These are phyloP conservation scores for Apamea sordens DNA, from an alignment of 2,888 invertebrate species.

Conservation along the genomic window DNA sequence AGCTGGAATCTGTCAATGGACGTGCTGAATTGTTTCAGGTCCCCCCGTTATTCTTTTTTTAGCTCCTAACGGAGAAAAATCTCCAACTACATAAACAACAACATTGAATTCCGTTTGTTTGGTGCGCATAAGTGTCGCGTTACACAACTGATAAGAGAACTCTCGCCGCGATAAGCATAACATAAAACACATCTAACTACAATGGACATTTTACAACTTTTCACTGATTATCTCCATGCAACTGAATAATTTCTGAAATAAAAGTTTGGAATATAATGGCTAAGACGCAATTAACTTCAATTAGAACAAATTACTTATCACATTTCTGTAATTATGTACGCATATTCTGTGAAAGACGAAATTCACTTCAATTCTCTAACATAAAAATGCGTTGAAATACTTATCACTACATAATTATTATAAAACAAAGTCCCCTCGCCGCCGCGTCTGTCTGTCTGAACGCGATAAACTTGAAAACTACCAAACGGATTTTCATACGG, in stretches of 20 bases:
- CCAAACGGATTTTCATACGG: not conserved
- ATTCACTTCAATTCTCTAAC: not conserved
- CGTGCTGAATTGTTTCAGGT: not conserved
- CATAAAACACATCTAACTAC: constrained; percentile 29
- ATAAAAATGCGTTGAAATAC: not conserved
- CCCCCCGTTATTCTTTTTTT: not conserved
- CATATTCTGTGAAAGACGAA: not conserved
- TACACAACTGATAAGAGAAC: constrained; percentile 45
- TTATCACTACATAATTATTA: not conserved
- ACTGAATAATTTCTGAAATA: not conserved
- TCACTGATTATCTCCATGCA: constrained; percentile 5
- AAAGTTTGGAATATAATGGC: not conserved
- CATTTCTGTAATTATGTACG: not conserved
- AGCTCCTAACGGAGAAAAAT: not conserved
- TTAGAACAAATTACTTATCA: not conserved
- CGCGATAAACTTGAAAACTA: not conserved
- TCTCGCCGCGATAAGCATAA: constrained; percentile 47
- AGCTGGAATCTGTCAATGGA: not conserved
- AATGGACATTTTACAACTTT: constrained; percentile 26
- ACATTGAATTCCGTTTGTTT: constrained; percentile 15
- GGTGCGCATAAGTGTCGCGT: constrained; percentile 2
- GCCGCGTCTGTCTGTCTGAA: not conserved
- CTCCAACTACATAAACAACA: not conserved
- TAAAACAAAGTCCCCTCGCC: not conserved
- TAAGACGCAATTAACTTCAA: constrained; percentile 1